phyloP scores from a whole-genome alignment of 2,888 invertebrate species.

The Tetramorium bicarinatum region DNA sequence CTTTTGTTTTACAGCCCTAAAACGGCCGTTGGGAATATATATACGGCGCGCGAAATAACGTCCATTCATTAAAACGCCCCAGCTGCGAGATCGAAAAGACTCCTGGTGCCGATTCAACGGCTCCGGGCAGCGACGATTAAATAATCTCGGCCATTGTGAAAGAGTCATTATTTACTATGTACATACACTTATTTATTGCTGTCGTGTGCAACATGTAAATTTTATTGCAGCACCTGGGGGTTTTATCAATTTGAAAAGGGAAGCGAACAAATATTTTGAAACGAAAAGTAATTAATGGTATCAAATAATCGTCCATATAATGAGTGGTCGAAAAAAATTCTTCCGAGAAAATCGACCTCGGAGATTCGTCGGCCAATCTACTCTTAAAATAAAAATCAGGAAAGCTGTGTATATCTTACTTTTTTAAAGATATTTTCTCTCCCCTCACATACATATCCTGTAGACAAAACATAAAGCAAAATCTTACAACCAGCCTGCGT shows the following conservation, averaged over 20 bases:
- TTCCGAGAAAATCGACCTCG: neutral
- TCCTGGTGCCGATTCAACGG: slow-evolving; percentile 63
- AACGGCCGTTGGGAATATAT: slow-evolving; percentile 82
- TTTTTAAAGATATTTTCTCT: neutral
- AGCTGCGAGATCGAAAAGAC: slow-evolving; percentile 77
- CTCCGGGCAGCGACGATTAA: slow-evolving; percentile 44
- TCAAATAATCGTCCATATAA: neutral
- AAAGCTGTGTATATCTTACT: neutral
- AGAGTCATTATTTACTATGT: slow-evolving; percentile 38
- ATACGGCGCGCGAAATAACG: slow-evolving; percentile 74
- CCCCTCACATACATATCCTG: neutral
- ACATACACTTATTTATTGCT: slow-evolving; percentile 40
- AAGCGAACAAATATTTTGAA: slow-evolving; percentile 15
- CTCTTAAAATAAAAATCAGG: neutral
- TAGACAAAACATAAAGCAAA: neutral
- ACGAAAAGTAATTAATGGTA: neutral
- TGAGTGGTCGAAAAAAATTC: neutral
- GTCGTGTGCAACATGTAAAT: slow-evolving; percentile 6
- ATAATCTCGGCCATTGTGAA: slow-evolving; percentile 49
- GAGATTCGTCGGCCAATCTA: neutral
- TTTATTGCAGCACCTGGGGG: neutral
- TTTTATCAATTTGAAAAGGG: neutral
- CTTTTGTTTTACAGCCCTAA: slow-evolving; percentile 82
- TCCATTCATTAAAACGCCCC: slow-evolving; percentile 79
- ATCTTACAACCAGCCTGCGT: neutral